Conservation (phyloP, 2,888 invertebrate species). For the Callimorpha dominula region DNA sequence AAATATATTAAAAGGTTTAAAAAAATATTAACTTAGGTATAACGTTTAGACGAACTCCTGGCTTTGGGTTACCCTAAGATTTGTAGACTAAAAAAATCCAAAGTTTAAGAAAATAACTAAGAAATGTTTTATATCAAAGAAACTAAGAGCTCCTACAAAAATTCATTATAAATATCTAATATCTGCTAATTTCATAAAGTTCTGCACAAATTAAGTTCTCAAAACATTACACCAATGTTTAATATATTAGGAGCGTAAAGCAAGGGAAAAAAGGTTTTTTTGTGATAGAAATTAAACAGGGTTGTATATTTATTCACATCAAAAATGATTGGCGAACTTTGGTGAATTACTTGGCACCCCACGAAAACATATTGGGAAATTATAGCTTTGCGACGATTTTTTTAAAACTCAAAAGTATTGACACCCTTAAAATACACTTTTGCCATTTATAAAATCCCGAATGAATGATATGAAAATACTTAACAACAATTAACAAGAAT, state of each 20-base stretch:
- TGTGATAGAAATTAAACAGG: neutral
- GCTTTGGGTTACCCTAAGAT: neutral
- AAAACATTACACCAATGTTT: neutral
- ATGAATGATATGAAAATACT: neutral
- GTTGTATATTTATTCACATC: neutral
- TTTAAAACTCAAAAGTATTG: constrained; percentile 6
- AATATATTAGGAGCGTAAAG: neutral
- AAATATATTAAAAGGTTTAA: neutral
- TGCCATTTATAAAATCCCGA: neutral
- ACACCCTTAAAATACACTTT: neutral
- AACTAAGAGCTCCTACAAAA: no score
- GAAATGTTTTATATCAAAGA: no score
- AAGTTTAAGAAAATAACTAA: neutral
- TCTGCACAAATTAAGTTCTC: no score
- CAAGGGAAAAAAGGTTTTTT: neutral
- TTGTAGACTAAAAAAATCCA: neutral
- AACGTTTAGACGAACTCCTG: neutral
- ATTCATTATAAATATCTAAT: no score
- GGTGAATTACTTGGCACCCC: neutral
- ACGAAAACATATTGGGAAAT: neutral
- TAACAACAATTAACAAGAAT: neutral
- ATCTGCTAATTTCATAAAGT: no score
- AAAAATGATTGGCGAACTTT: neutral
- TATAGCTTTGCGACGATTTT: neutral
- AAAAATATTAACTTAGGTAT: no score